Conservation (phyloP, 1,140 invertebrate genomes). For the Neelides sp. region DNA sequence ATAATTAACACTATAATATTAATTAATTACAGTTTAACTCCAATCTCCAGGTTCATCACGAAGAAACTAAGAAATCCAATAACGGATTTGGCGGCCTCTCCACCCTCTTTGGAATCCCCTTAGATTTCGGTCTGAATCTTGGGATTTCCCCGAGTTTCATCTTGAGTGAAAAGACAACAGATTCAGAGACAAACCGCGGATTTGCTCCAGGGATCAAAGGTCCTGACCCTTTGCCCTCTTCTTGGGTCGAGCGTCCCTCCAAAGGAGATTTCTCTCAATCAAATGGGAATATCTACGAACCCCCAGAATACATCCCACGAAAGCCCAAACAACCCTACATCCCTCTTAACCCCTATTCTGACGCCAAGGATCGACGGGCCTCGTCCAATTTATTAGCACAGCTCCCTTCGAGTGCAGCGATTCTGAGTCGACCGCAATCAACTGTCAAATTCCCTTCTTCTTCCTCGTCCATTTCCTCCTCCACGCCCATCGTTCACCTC, state of each 20-base stretch:
- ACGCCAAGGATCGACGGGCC: conserved; percentile 11
- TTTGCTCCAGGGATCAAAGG: conserved; percentile 17
- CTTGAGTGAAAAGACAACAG: conserved; percentile 17
- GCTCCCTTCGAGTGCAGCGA: conserved; percentile 1
- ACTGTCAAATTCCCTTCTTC: conserved; percentile 15
- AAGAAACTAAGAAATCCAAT: conserved; percentile 15
- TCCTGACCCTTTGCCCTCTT: conserved; percentile 24
- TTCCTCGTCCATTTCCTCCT: not conserved
- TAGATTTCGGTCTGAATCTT: conserved; percentile 54
- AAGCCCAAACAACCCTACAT: conserved; percentile 30
- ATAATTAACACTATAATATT: no score
- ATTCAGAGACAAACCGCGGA: conserved; percentile 37
- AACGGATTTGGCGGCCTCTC: conserved; percentile 37
- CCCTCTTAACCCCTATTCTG: conserved; percentile 25
- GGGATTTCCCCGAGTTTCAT: conserved; percentile 33
- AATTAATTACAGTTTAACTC: no score
- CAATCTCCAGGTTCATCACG: no score
- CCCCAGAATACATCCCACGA: conserved; percentile 29
- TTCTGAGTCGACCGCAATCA: conserved; percentile 3
- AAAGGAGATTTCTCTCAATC: conserved; percentile 15
- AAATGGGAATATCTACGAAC: conserved; percentile 44
- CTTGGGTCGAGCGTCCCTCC: conserved; percentile 22
- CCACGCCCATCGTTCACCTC: not conserved
- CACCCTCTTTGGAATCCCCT: conserved; percentile 69
- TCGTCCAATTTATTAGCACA: conserved; percentile 11